These are phyloP conservation scores for Myathropa florea DNA, from an alignment of 2,888 invertebrate species.

Conservation along the genomic window DNA sequence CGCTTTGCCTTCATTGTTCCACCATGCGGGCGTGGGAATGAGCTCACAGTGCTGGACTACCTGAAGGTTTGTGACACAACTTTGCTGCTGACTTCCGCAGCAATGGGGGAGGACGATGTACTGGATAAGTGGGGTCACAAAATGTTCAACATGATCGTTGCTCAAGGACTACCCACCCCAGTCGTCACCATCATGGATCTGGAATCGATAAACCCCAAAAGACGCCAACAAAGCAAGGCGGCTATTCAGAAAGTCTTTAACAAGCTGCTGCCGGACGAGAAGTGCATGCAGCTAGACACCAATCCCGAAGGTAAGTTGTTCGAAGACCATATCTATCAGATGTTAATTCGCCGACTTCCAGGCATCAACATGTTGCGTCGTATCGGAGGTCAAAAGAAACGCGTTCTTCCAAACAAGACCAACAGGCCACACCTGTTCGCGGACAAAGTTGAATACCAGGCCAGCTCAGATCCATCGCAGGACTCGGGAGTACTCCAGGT, in stretches of 20 bases:
- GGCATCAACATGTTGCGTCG: constrained; percentile 86
- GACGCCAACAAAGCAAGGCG: constrained; percentile 82
- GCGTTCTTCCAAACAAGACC: constrained; percentile 87
- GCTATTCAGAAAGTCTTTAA: constrained; percentile 82
- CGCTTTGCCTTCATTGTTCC: constrained; percentile 91
- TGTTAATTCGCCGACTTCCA: background rate
- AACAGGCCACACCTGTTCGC: constrained; percentile 91
- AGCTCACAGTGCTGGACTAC: constrained; percentile 84
- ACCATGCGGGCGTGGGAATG: constrained; percentile 85
- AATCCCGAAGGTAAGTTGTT: constrained; percentile 83
- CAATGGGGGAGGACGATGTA: constrained; percentile 84
- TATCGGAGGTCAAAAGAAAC: constrained; percentile 92
- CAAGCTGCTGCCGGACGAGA: constrained; percentile 91
- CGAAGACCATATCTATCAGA: background rate
- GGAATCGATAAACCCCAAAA: constrained; percentile 88
- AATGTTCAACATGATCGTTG: constrained; percentile 88
- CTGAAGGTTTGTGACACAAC: constrained; percentile 93
- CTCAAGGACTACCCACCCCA: constrained; percentile 91
- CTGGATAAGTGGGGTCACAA: constrained; percentile 91
- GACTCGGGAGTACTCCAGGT: constrained; percentile 87
- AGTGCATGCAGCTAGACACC: constrained; percentile 89
- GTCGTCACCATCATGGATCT: constrained; percentile 88
- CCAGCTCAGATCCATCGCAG: constrained; percentile 79
- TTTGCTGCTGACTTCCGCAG: constrained; percentile 88
- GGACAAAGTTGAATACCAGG: constrained; percentile 87